Percentiles rank a stretch among this genome's conserved stretches.
These are phyloP conservation scores for Menidia beryllina DNA, from an alignment of 2,113 vertebrate genomes.

Conservation along the genomic window DNA sequence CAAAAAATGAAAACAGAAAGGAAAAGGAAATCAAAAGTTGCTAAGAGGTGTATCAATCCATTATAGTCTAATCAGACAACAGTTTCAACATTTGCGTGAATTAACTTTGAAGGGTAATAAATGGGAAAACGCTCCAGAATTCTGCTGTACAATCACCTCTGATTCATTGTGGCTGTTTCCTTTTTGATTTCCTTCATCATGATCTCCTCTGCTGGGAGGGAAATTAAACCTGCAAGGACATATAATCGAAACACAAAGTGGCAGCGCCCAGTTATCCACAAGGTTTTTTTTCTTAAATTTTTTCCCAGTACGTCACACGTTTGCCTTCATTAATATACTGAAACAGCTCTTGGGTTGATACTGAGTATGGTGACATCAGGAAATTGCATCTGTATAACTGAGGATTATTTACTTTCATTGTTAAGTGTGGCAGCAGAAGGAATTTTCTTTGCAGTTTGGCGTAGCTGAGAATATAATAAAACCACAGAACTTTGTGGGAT, in stretches of 20 bases:
- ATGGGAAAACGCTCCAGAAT: background rate
- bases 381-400: no score
- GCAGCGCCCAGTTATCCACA: background rate
- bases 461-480: no score
- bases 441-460: no score
- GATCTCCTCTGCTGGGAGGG: slow-evolving; percentile 65
- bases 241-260: background rate
- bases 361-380: no score
- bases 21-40: background rate
- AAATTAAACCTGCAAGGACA: slow-evolving; percentile 62
- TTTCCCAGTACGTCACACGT: background rate
- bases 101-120: background rate
- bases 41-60: no score
- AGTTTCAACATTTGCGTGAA: no score
- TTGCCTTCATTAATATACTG: no score
- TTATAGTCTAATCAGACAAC: no score
- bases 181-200: slow-evolving; percentile 80
- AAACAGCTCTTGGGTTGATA: no score
- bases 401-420: no score
- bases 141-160: slow-evolving; percentile 56
- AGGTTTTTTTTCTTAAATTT: background rate
- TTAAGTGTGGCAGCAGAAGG: no score
- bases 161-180: slow-evolving; percentile 76
- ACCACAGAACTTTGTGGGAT: no score
- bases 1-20: background rate